phyloP scores from a whole-genome alignment of 1,140 invertebrate genomes.

The Bombus balteatus region DNA sequence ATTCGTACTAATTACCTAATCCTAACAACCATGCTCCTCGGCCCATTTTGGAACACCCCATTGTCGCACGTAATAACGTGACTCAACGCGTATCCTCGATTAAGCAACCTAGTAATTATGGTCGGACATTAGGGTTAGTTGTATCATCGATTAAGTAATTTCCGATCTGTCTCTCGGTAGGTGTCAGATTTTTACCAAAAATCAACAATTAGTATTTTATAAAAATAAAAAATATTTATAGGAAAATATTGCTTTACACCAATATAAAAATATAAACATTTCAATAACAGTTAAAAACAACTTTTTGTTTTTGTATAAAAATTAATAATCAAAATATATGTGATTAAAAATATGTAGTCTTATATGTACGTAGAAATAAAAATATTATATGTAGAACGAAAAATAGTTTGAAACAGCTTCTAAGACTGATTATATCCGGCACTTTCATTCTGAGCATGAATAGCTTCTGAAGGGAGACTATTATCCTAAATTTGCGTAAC shows the following conservation, averaged over 20 bases:
- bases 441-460: too few species aligned
- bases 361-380: too few species aligned
- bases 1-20: conserved; percentile 47
- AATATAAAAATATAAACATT: background rate
- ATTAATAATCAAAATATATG: too few species aligned
- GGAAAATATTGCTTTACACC: background rate
- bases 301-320: background rate
- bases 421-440: too few species aligned
- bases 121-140: conserved; percentile 7
- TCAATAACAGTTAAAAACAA: too few species aligned
- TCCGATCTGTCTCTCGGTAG: background rate
- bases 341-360: too few species aligned
- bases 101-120: conserved; percentile 55
- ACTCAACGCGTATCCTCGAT: conserved; percentile 38
- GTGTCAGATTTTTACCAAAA: background rate
- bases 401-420: too few species aligned
- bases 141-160: conserved; percentile 10
- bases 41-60: background rate
- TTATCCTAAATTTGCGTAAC: too few species aligned
- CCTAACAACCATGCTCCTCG: conserved; percentile 11
- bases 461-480: too few species aligned
- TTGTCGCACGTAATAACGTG: conserved; percentile 38
- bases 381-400: too few species aligned
- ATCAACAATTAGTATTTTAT: too few species aligned
- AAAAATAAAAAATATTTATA: background rate